Percentiles rank a stretch among this genome's conserved stretches.
These are phyloP conservation scores for Somateria mollissima DNA, from an alignment of 2,797 vertebrate genomes.

Conservation along the genomic window DNA sequence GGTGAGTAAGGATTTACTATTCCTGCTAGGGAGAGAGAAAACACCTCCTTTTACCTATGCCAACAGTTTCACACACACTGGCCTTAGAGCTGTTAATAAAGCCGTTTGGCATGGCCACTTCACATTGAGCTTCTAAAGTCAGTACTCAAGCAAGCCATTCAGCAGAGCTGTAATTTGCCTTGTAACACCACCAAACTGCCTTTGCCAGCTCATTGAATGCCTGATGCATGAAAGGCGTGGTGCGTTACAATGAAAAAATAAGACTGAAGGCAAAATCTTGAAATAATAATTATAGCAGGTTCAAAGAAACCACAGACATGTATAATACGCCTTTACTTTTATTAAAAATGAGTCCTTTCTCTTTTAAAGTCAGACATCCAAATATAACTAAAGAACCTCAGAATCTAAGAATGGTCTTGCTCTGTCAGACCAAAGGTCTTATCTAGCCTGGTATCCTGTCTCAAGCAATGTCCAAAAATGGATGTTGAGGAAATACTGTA, in stretches of 20 bases:
- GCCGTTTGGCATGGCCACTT: background rate
- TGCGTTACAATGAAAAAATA: slow-evolving; percentile 26
- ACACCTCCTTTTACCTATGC: slow-evolving; percentile 4
- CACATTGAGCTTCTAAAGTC: background rate
- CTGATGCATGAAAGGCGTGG: slow-evolving; percentile 26
- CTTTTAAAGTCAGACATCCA: background rate
- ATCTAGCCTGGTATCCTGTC: background rate
- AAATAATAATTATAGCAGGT: slow-evolving; percentile 24
- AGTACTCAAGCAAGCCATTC: background rate
- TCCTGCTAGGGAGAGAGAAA: slow-evolving; percentile 26
- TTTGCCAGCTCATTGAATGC: slow-evolving; percentile 38
- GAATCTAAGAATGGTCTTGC: background rate
- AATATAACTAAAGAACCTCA: background rate
- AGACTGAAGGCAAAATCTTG: slow-evolving; percentile 28
- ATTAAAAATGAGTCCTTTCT: slow-evolving; percentile 5
- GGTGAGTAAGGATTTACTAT: slow-evolving; percentile 39
- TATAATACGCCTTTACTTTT: background rate
- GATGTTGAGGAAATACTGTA: background rate
- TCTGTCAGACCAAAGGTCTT: background rate
- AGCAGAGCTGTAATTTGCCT: slow-evolving; percentile 19
- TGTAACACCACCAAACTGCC: background rate
- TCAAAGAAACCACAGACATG: slow-evolving; percentile 37
- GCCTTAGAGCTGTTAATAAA: slow-evolving; percentile 6
- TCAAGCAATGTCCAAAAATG: background rate
- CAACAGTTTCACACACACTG: background rate